Percentiles rank a stretch among this genome's conserved stretches.
phyloP scores from a whole-genome alignment of 2,113 vertebrate genomes.

The Caranx ignobilis region DNA sequence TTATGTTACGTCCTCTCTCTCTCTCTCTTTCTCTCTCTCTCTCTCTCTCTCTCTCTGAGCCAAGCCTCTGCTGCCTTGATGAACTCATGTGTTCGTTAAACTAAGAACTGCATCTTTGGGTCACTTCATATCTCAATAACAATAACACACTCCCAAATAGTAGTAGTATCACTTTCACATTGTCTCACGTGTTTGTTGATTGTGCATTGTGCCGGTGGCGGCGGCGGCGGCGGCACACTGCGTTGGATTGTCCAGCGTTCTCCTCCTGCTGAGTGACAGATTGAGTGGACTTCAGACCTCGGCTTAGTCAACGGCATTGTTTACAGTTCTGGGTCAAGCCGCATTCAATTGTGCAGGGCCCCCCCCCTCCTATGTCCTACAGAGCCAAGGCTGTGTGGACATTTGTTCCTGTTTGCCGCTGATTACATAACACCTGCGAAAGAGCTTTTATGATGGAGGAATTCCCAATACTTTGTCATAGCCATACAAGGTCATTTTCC shows the following conservation, averaged over 20 bases:
- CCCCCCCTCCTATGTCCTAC: constrained; percentile 6
- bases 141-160: background rate
- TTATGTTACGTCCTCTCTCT: constrained; percentile 35
- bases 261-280: constrained; percentile 13
- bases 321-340: constrained; percentile 67
- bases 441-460: constrained; percentile 43
- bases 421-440: constrained; percentile 33
- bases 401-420: constrained; percentile 48
- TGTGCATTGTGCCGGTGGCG: background rate
- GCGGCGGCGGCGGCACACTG: background rate
- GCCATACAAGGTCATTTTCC: background rate
- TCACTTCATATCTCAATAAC: background rate
- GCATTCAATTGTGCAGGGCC: constrained; percentile 48
- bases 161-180: background rate
- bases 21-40: no score
- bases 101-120: background rate
- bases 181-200: background rate
- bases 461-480: constrained; percentile 7
- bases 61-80: constrained; percentile 12
- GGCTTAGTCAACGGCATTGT: constrained; percentile 68
- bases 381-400: constrained; percentile 49
- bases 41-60: background rate
- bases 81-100: constrained; percentile 19
- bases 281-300: constrained; percentile 71
- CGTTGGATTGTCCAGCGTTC: constrained; percentile 44